Evolutionary conservation across 2,113 vertebrate genomes (phyloP), one percentile per base, ranked within the genome.

Genomic region (human): DNA sequence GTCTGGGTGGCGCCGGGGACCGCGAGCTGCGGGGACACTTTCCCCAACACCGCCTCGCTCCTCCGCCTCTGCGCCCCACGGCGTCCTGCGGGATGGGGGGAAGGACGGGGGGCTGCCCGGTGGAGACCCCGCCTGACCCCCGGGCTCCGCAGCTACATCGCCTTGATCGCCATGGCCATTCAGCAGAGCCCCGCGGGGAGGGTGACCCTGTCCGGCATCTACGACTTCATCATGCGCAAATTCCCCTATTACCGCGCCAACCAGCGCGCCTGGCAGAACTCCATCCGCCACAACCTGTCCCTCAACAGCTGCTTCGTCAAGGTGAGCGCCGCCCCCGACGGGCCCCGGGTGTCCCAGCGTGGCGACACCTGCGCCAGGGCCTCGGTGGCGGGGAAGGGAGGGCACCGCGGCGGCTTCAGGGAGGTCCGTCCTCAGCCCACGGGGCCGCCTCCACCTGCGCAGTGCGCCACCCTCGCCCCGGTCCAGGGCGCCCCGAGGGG

Each of bases 281-380:
- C 99, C 98, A 99, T 99, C 96, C 98, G 99, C 81, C 99, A 99
- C 98, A 99, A 99, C 99, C 99, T 99, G 94, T 99, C 99, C 0
- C 99, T 99, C 97, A 99, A 99, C 99, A 99, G 99, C 99, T 99
- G 99, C 98, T 99, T 99, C 97, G 99, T 99, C 96, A 99, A 99
- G 99, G 99, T 99, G 98, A 93, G 98, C 25, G 9, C n/a, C 35
- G 43, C 61, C 8, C 8, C 61, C 61, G 61, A 64, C 61, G 12
- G 61, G 27, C 27, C 61, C 30, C 12, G 27, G 61, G 50, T 7
- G 81, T 68, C 80, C 0, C 48, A 5, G n/a, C 43, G 73, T 73
- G 43, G 89, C 59, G 84, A 93, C 91, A 73, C 90, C 82, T 76
- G 85, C 32, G 27, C 52, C 48, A 14, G 43, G 61, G 61, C 50